phyloP scores from a whole-genome alignment of 1,140 invertebrate genomes.

The Drosophila ficusphila region DNA sequence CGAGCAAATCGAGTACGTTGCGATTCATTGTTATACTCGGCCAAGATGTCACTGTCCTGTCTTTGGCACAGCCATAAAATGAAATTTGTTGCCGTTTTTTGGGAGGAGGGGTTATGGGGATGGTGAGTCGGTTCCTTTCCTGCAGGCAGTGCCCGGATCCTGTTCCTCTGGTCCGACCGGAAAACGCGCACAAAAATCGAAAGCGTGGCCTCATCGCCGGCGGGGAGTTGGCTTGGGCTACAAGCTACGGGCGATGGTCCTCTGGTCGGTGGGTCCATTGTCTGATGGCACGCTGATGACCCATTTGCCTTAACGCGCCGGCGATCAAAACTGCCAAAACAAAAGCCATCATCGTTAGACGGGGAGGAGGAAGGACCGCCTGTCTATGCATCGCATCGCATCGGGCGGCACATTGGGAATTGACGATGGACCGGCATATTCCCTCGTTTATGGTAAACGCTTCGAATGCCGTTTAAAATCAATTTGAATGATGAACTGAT shows the following conservation, averaged over 20 bases:
- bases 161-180: slow-evolving; percentile 14
- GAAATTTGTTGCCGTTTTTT: slow-evolving; percentile 34
- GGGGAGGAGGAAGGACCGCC: not conserved
- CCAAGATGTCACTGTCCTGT: slow-evolving; percentile 52
- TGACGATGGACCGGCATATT: slow-evolving; percentile 13
- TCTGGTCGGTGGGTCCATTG: slow-evolving; percentile 36
- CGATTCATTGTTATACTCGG: slow-evolving; percentile 41
- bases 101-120: too few species aligned
- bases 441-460: slow-evolving; percentile 69
- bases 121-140: slow-evolving; percentile 11
- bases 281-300: slow-evolving; percentile 69
- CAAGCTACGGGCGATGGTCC: slow-evolving; percentile 6
- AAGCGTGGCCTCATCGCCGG: slow-evolving; percentile 25
- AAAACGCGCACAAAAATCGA: slow-evolving; percentile 71
- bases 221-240: slow-evolving; percentile 4
- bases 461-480: slow-evolving; percentile 80
- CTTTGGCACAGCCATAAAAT: slow-evolving; percentile 26
- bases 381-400: too few species aligned
- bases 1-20: slow-evolving; percentile 1
- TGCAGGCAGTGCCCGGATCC: slow-evolving; percentile 17
- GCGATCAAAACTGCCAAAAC: slow-evolving; percentile 79
- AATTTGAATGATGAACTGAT: slow-evolving; percentile 80
- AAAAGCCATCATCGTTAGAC: slow-evolving; percentile 80
- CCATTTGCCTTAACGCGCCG: slow-evolving; percentile 77
- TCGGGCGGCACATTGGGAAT: not conserved